phyloP scores from a whole-genome alignment of 2,113 vertebrate genomes.

The Recurvirostra avosetta region DNA sequence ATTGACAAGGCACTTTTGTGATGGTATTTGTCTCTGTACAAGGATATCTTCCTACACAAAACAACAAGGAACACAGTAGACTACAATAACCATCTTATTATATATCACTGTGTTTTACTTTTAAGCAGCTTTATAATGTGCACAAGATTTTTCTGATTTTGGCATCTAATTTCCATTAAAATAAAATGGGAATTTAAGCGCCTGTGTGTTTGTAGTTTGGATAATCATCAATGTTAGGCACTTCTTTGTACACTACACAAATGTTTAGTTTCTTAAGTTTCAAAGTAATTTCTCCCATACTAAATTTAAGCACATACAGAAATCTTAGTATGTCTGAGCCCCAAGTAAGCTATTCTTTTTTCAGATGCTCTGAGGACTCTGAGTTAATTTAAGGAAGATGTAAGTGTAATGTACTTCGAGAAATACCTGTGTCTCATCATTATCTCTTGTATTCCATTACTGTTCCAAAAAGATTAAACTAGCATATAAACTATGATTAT shows the following conservation, averaged over 20 bases:
- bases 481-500: not conserved
- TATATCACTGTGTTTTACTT: not conserved
- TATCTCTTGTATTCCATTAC: not conserved
- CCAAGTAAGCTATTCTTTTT: not conserved
- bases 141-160: not conserved
- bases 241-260: not conserved
- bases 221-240: not conserved
- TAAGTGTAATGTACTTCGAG: not conserved
- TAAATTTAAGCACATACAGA: not conserved
- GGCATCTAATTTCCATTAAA: not conserved
- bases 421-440: not conserved
- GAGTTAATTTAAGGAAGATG: not conserved
- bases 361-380: not conserved
- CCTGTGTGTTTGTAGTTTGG: not conserved
- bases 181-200: not conserved
- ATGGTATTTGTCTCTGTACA: not conserved
- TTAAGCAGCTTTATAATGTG: not conserved
- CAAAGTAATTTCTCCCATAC: not conserved
- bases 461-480: not conserved
- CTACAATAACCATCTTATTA: not conserved
- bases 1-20: not conserved
- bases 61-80: not conserved
- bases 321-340: not conserved
- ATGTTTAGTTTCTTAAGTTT: not conserved
- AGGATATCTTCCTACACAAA: not conserved